These are phyloP conservation scores for Heliconius congener DNA, from an alignment of 1,140 invertebrate species.

Conservation along the genomic window DNA sequence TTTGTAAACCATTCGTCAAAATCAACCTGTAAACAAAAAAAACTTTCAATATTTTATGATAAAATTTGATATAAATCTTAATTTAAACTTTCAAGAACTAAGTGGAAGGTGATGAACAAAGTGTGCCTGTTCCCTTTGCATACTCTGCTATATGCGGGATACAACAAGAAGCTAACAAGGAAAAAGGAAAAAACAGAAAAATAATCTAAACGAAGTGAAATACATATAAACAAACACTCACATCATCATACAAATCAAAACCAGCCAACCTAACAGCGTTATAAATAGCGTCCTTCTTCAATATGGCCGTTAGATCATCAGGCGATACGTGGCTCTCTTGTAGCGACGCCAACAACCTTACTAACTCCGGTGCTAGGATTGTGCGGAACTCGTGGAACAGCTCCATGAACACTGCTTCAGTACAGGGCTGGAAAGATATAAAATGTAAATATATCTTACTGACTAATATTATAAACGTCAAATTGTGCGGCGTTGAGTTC, in stretches of 20 bases:
- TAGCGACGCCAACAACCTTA: slow-evolving; percentile 77
- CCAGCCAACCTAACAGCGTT: slow-evolving; percentile 95
- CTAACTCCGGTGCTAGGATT: slow-evolving; percentile 87
- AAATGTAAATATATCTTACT: background rate
- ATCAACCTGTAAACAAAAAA: slow-evolving; percentile 84
- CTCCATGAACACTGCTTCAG: slow-evolving; percentile 91
- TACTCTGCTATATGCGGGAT: background rate
- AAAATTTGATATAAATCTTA: too few species aligned
- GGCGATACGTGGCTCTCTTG: slow-evolving; percentile 57
- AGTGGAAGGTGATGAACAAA: too few species aligned
- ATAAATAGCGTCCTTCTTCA: slow-evolving; percentile 97
- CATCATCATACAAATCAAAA: slow-evolving; percentile 95
- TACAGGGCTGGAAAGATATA: slow-evolving; percentile 86
- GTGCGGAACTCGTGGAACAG: slow-evolving; percentile 89
- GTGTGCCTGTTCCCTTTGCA: too few species aligned
- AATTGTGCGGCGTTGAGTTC: too few species aligned
- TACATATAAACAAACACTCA: slow-evolving; percentile 67
- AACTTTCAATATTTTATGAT: too few species aligned
- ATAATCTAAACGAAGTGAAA: background rate
- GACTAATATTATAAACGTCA: background rate
- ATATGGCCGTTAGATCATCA: slow-evolving; percentile 87
- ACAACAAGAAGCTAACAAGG: background rate
- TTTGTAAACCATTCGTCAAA: slow-evolving; percentile 97
- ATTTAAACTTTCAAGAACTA: too few species aligned
- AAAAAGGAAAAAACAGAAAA: background rate